These are phyloP conservation scores for Pocota personata DNA, from an alignment of 2,888 invertebrate genomes.

Conservation along the genomic window DNA sequence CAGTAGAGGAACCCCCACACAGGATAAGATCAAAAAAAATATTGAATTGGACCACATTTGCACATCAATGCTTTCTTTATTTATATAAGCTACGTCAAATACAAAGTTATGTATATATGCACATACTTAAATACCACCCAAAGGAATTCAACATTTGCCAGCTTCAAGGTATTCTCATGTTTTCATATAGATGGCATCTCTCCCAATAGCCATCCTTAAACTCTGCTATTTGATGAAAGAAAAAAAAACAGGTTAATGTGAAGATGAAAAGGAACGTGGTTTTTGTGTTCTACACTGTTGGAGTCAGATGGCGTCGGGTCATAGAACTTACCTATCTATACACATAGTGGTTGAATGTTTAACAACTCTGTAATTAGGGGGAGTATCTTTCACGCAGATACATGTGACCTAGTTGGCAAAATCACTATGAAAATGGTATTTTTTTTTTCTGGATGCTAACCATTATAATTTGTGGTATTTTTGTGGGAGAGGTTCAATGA, in stretches of 20 bases:
- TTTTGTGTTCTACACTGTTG: not conserved
- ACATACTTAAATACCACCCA: not conserved
- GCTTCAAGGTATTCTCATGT: not conserved
- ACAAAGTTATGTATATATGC: too few species aligned
- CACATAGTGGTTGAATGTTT: not conserved
- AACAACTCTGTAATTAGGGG: not conserved
- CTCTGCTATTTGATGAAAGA: not conserved
- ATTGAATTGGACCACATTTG: constrained; percentile 30
- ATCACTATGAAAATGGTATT: not conserved
- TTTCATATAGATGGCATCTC: constrained; percentile 24
- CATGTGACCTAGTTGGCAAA: constrained; percentile 25
- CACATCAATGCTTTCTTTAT: constrained; percentile 28
- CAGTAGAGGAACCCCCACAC: not conserved
- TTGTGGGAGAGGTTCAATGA: constrained; percentile 14
- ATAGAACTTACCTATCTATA: not conserved
- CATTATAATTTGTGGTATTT: not conserved
- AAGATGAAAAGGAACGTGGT: not conserved
- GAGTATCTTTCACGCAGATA: not conserved
- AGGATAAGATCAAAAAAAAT: not conserved
- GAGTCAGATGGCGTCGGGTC: not conserved
- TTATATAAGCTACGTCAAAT: not conserved
- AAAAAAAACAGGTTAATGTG: constrained; percentile 8
- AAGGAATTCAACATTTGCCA: not conserved
- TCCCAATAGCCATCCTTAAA: constrained; percentile 7
- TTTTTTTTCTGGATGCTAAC: not conserved